phyloP scores from a whole-genome alignment of 1,140 invertebrate genomes.

The Cheumatopsyche charites region DNA sequence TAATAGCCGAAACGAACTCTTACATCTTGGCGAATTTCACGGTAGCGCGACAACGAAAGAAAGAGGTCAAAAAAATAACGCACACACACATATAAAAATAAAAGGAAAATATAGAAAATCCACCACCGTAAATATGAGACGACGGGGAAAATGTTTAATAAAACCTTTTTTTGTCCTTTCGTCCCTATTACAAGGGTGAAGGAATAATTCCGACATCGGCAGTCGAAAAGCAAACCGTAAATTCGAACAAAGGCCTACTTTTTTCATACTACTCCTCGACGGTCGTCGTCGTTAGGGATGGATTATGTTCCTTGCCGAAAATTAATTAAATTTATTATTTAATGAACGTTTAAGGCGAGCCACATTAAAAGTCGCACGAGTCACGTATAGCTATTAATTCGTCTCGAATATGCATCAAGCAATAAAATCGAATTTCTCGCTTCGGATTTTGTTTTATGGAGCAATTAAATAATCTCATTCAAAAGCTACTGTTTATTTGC shows the following conservation, averaged over 20 bases:
- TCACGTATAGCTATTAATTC: too few species aligned
- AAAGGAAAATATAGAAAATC: constrained; percentile 13
- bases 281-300: background rate
- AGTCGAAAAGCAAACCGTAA: constrained; percentile 20
- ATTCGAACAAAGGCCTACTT: constrained; percentile 17
- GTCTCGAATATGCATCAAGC: too few species aligned
- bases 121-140: constrained; percentile 22
- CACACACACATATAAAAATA: background rate
- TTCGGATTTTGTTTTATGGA: too few species aligned
- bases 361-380: too few species aligned
- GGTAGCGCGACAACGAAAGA: background rate
- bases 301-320: background rate
- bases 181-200: constrained; percentile 19
- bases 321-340: constrained; percentile 21
- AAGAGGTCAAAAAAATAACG: background rate
- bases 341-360: background rate
- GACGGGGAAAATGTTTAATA: constrained; percentile 23
- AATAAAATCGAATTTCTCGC: too few species aligned
- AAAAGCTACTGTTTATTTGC: too few species aligned
- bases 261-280: background rate
- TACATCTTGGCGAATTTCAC: too few species aligned
- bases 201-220: constrained; percentile 22
- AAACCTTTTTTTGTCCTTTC: constrained; percentile 12
- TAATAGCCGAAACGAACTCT: too few species aligned
- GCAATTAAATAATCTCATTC: too few species aligned